Percentiles rank a stretch among this genome's conserved stretches.
These are phyloP conservation scores for Sitta carolinensis DNA, from an alignment of 2,797 vertebrate species.

Conservation along the genomic window DNA sequence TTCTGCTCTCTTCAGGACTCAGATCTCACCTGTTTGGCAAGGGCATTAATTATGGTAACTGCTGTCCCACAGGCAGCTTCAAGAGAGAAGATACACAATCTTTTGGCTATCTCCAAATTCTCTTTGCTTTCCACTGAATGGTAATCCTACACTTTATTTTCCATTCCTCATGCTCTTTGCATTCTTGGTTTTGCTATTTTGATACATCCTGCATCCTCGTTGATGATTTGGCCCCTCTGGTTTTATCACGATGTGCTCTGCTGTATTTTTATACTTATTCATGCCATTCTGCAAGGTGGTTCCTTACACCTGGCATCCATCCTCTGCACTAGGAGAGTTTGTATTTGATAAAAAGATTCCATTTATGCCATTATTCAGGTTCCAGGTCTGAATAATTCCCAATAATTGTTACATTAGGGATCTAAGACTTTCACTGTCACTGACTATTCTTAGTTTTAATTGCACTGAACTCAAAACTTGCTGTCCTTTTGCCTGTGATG, in stretches of 20 bases:
- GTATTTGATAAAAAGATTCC: neutral
- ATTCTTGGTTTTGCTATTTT: neutral
- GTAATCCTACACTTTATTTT: neutral
- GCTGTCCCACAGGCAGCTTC: neutral
- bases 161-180: neutral
- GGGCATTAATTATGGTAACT: neutral
- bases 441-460: slow-evolving; percentile 3
- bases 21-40: neutral
- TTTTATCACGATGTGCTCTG: neutral
- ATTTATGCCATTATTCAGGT: neutral
- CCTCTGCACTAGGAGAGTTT: neutral
- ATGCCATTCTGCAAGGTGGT: neutral
- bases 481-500: neutral
- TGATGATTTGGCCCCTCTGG: neutral
- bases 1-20: neutral
- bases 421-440: neutral
- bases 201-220: neutral
- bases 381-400: neutral
- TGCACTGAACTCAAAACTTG: neutral
- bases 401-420: neutral
- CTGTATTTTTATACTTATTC: neutral
- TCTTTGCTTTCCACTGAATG: neutral
- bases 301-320: neutral
- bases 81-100: neutral
- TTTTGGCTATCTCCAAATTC: neutral